Evolutionary conservation across 2,888 invertebrate genomes (phyloP), one percentile per base, ranked within the genome.

Genomic region (Nipponacmea schrenckii): DNA sequence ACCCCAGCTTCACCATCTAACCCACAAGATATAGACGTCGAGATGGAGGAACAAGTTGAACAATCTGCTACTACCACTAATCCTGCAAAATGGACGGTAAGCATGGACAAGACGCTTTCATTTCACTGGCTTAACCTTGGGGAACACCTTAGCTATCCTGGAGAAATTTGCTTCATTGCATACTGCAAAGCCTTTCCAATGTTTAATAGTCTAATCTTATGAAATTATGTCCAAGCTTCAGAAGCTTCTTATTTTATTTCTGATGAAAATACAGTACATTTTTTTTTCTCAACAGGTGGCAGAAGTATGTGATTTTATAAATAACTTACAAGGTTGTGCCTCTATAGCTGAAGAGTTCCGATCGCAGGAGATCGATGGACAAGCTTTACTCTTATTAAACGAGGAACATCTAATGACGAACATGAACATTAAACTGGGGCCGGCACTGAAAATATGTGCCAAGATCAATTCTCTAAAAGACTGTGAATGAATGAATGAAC

Each of bases 291-390:
- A 85, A 7, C 90, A 94, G 92, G 96, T 96, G 26, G 91, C 92
- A 46, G 96, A 96, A 83, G 96, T 96, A 0, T 94, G 94, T 85
- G 95, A 96, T 71, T 91, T 97, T 85, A 95, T 98, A 82, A 92
- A 94, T 80, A 93, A 93, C 81, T 91, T 97, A 73, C 96, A 95
- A 0, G 97, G 97, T 0, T 97, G 97, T 88, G 93, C 94, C 12
- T 94, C 94, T 81, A 97, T 97, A 86, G 97, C 96, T 0, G 96
- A 97, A 85, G 97, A 97, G 87, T 98, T 98, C 90, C 93, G 94
- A 15, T 93, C 94, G 84, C 97, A 98, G 89, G 97, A 97, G 90
- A 97, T 98, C 81, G 98, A 98, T 85, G 97, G 98, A 0, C 96
- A 97, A 86, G 97, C 97, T 0, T 90, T 98, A 74, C 92, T 97